Percentiles rank a stretch among this genome's conserved stretches.
Conservation (phyloP, 2,797 vertebrate species). For the Novumbra hubbsi region DNA sequence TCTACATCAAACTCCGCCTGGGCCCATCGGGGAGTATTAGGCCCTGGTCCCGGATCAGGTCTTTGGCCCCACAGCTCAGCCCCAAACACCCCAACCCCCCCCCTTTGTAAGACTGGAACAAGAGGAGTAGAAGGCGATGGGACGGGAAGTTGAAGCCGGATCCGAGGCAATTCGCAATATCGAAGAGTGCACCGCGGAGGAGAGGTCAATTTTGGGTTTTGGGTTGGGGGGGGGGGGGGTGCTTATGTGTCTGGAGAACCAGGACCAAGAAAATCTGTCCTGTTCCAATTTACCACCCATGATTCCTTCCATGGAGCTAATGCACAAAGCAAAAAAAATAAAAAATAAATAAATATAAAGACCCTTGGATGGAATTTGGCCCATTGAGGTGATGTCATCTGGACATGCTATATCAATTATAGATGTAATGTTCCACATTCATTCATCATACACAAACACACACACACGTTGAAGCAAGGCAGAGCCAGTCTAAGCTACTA, state of each 20-base stretch:
- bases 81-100: background rate
- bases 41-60: constrained; percentile 13
- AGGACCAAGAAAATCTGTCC: constrained; percentile 18
- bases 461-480: constrained; percentile 8
- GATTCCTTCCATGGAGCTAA: constrained; percentile 12
- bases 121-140: background rate
- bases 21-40: constrained; percentile 19
- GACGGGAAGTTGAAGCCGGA: background rate
- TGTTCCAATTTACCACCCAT: constrained; percentile 19
- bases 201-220: constrained; percentile 25
- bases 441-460: constrained; percentile 22
- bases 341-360: constrained; percentile 20
- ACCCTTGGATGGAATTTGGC: constrained; percentile 3
- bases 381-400: constrained; percentile 19
- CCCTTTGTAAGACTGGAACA: background rate
- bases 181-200: constrained; percentile 11
- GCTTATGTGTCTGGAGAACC: background rate
- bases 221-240: background rate
- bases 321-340: constrained; percentile 1
- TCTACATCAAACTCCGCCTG: constrained; percentile 31
- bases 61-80: background rate
- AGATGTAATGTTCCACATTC: constrained; percentile 13
- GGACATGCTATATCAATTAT: constrained; percentile 6
- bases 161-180: constrained; percentile 11
- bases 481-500: background rate